These are phyloP conservation scores for Ctenopoma multispine DNA, from an alignment of 2,797 vertebrate species.

Conservation along the genomic window DNA sequence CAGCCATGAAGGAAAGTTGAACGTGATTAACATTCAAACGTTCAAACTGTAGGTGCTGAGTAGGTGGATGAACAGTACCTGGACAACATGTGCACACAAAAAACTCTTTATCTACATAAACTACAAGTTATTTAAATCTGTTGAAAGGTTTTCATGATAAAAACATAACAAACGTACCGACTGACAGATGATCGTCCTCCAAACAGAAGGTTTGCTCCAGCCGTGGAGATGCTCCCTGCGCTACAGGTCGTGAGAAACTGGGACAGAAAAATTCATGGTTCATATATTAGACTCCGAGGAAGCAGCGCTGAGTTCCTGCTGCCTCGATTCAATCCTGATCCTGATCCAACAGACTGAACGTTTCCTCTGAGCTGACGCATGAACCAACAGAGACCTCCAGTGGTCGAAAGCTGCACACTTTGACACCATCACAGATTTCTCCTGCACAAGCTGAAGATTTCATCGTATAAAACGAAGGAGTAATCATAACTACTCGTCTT, in stretches of 20 bases:
- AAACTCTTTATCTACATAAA: background rate
- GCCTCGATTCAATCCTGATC: background rate
- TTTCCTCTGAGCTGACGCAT: background rate
- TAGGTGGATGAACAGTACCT: no score
- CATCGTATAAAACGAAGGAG: no score
- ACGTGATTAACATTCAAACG: no score
- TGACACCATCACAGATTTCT: background rate
- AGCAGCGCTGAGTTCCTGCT: background rate
- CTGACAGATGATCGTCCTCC: background rate
- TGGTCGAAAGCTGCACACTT: background rate
- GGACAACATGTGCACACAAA: no score
- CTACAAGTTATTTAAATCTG: background rate
- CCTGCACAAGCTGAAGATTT: no score
- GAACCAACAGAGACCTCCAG: constrained; percentile 11
- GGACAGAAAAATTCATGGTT: background rate
- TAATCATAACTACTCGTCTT: no score
- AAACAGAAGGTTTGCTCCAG: background rate
- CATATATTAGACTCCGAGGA: background rate
- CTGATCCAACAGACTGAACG: no score
- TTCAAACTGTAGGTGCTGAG: background rate
- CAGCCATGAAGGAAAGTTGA: background rate
- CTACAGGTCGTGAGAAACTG: constrained; percentile 13
- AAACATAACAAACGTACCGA: constrained; percentile 25
- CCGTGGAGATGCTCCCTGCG: background rate
- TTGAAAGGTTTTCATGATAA: background rate